Percentiles rank a stretch among this genome's conserved stretches.
These are phyloP conservation scores for Rutpela maculata DNA, from an alignment of 2,888 invertebrate genomes.

Conservation along the genomic window DNA sequence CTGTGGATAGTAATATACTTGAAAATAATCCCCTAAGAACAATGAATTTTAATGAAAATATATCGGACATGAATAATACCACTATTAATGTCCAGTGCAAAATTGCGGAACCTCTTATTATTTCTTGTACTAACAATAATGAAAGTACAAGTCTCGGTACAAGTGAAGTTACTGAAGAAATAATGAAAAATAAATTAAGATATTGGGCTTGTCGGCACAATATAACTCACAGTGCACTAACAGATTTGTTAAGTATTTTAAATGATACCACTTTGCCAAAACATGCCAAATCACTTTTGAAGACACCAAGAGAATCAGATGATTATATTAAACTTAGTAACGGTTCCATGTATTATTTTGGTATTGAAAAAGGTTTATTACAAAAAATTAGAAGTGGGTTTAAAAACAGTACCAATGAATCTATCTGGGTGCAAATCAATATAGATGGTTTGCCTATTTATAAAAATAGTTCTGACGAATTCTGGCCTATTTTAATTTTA, in stretches of 20 bases:
- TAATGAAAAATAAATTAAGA: neutral
- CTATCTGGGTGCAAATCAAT: slow-evolving; percentile 22
- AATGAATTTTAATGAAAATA: neutral
- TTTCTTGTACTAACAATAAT: too few species aligned
- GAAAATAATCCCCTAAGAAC: neutral
- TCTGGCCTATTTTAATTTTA: slow-evolving; percentile 34
- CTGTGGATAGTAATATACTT: neutral
- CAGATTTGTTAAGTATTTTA: neutral
- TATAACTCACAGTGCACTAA: neutral
- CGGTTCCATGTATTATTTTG: neutral
- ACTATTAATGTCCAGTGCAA: neutral
- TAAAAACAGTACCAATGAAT: slow-evolving; percentile 18
- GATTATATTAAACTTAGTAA: neutral
- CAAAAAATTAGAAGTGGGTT: neutral
- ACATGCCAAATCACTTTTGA: neutral
- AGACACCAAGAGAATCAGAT: neutral
- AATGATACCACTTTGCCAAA: neutral
- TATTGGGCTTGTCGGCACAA: neutral
- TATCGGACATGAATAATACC: neutral
- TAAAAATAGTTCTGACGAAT: slow-evolving; percentile 22
- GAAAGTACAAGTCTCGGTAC: neutral
- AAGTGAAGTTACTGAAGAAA: neutral
- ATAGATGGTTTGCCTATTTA: slow-evolving; percentile 31
- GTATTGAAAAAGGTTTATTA: neutral
- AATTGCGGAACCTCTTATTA: neutral